Conservation (phyloP, 2,797 vertebrate species). For the Coendou prehensilis region DNA sequence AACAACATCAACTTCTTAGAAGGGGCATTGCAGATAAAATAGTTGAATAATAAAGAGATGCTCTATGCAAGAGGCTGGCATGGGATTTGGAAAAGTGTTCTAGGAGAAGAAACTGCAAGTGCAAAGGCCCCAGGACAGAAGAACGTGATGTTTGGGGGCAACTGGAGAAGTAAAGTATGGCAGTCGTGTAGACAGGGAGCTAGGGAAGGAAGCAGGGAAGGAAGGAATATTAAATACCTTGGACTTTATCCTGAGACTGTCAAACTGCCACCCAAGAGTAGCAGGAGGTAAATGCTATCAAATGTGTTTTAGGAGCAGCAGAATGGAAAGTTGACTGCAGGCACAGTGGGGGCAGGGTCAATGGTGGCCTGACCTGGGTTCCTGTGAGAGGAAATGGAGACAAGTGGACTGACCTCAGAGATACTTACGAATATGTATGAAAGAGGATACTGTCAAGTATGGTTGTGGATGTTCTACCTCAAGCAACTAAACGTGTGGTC, state of each 20-base stretch:
- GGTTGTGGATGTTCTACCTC: slow-evolving; percentile 9
- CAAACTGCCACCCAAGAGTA: background rate
- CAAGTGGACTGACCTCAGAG: background rate
- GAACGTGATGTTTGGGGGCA: background rate
- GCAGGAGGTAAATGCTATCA: background rate
- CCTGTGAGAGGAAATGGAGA: background rate
- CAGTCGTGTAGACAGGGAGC: background rate
- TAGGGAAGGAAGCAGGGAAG: background rate
- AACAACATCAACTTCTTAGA: background rate
- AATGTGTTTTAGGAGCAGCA: background rate
- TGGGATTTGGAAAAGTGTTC: background rate
- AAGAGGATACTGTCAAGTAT: background rate
- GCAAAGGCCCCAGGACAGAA: background rate
- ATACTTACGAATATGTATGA: background rate
- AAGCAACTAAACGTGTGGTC: background rate
- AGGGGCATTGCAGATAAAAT: background rate
- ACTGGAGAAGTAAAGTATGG: background rate
- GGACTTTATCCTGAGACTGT: background rate
- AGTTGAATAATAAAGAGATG: background rate
- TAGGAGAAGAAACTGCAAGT: background rate
- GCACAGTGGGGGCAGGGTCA: background rate
- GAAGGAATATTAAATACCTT: background rate
- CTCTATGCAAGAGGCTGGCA: background rate
- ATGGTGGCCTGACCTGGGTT: background rate
- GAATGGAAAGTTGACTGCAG: background rate